Evolutionary conservation across 2,113 vertebrate species (phyloP).

Genomic region (Aptenodytes patagonicus): DNA sequence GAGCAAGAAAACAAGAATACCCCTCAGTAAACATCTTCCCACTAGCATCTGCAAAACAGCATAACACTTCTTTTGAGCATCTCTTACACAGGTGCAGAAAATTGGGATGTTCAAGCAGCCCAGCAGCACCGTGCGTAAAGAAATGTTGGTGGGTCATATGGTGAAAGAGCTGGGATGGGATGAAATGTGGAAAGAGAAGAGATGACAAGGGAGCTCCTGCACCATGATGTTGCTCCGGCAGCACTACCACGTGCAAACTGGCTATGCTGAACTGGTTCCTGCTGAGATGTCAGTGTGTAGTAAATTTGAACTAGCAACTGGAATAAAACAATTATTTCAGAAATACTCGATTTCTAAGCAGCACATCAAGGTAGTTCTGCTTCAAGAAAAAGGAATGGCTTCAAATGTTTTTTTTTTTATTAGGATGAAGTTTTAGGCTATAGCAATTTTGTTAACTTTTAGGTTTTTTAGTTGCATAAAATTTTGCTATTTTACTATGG

Average conservation of each 20-base stretch:
- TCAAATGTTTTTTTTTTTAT: neutral
- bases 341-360: neutral
- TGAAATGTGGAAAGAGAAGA: neutral
- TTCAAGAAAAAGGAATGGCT: neutral
- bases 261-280: neutral
- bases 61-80: neutral
- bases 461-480: neutral
- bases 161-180: neutral
- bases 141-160: neutral
- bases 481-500: neutral
- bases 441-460: neutral
- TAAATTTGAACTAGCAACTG: neutral
- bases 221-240: neutral
- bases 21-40: neutral
- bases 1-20: neutral
- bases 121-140: accelerated
- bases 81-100: neutral
- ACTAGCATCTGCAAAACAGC: neutral
- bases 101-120: neutral
- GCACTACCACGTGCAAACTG: neutral
- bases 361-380: neutral
- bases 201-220: neutral
- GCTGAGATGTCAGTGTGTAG: neutral
- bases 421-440: neutral
- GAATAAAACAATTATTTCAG: neutral